Conservation (phyloP, 2,797 vertebrate genomes). For the Urophycis tenuis region DNA sequence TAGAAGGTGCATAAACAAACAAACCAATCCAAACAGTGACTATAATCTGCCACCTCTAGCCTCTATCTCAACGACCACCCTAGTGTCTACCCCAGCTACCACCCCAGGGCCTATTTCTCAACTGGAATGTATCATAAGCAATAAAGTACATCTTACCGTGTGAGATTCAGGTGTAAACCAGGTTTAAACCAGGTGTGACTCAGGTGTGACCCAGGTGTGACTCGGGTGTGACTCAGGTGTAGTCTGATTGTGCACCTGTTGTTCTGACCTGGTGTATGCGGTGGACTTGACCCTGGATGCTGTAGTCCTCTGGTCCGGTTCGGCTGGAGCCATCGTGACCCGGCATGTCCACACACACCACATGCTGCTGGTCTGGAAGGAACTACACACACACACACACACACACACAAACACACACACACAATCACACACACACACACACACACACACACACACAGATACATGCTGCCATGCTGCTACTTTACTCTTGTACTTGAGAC, state of each 20-base stretch:
- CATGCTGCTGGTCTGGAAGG: constrained; percentile 75
- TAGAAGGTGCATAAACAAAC: too few relatives aligned
- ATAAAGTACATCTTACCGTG: too few relatives aligned
- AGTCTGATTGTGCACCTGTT: background rate
- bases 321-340: constrained; percentile 89
- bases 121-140: too few relatives aligned
- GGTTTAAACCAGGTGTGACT: background rate
- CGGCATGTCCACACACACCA: constrained; percentile 93
- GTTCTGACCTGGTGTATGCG: constrained; percentile 85
- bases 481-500: too few relatives aligned
- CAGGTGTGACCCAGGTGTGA: background rate
- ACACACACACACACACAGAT: background rate
- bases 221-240: background rate
- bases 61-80: background rate
- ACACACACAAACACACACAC: background rate
- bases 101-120: background rate
- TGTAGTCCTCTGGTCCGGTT: constrained; percentile 79
- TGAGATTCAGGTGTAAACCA: too few relatives aligned
- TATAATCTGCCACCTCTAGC: too few relatives aligned
- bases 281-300: constrained; percentile 82
- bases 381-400: constrained; percentile 18
- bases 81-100: background rate
- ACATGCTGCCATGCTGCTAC: too few relatives aligned
- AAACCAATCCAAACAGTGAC: too few relatives aligned
- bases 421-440: too few relatives aligned